Evolutionary conservation across 2,888 invertebrate species (phyloP), one percentile per base, ranked within the genome.

Genomic region (Urechis unicinctus): DNA sequence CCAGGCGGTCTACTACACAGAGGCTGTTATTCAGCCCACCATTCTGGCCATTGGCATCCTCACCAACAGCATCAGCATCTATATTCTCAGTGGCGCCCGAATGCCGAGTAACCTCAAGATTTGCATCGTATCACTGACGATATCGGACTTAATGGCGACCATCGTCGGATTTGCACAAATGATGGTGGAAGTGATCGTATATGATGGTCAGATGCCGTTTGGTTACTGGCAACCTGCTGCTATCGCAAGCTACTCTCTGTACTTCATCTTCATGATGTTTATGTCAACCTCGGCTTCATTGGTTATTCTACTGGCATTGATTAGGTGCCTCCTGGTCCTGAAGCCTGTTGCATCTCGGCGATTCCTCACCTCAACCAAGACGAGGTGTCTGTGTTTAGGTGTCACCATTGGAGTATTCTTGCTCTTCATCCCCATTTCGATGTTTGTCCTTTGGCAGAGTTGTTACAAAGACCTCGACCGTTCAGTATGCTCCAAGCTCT

Each of bases 121-220:
- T 25, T 58, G 58, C 29, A 30, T 58, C 24, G 3, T 58, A 1
- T 46, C 55, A 2, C 49, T 58, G 46, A 49, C 58, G 47, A 6
- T 55, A 6, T 49, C 43, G 21, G 58, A 58, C 55, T 43, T 58
- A 1, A 25, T 22, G 5, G 52, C 55, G 36, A 41, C 50, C 31
- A n/a, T 51, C 3, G 6, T 29, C 29, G 55, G 55, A 21, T 42
- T 55, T 13, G 21, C 21, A 3, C 43, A 46, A 28, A 48, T 58
- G 30, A 30, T 52, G 30, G 49, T 58, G n/a, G 58, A 58, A 31
- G 58, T 47, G 4, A 26, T 41, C 4, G 3, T 36, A 25, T 53
- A 49, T 29, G 25, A 29, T 6, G 49, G 53, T 3, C 41, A 49
- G 4, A 48, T 53, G 13, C 48, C 48, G 24, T 53, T 53, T 42